phyloP scores from a whole-genome alignment of 2,113 vertebrate species.

The Dipodomys spectabilis region DNA sequence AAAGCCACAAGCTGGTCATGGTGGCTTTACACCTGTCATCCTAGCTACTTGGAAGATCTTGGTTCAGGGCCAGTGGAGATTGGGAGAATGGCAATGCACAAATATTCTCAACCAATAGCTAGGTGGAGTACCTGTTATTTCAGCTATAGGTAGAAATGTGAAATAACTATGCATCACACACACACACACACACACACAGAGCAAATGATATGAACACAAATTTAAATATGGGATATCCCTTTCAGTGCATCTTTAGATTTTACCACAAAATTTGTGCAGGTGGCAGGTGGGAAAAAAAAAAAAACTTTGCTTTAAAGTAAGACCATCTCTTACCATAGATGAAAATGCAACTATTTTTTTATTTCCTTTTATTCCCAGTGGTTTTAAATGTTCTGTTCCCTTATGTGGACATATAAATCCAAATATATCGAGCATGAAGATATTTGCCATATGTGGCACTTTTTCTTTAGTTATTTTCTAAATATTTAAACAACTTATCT shows the following conservation, averaged over 20 bases:
- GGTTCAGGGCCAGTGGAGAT: no score
- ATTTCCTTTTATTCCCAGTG: conserved; percentile 16
- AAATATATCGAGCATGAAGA: conserved; percentile 27
- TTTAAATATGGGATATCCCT: conserved; percentile 22
- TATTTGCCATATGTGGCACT: not conserved
- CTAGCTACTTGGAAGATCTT: no score
- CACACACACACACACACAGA: not conserved
- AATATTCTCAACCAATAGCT: no score
- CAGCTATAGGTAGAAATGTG: no score
- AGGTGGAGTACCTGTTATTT: no score
- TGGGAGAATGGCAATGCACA: no score
- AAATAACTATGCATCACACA: no score
- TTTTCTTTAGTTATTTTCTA: conserved; percentile 53
- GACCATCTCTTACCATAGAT: conserved; percentile 9
- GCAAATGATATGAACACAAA: conserved; percentile 37
- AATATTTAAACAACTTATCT: conserved; percentile 53
- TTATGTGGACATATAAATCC: conserved; percentile 28
- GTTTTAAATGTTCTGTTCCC: conserved; percentile 26
- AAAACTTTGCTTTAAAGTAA: conserved; percentile 40
- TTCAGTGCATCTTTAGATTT: conserved; percentile 39
- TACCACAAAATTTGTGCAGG: not conserved
- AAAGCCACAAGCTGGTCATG: not conserved
- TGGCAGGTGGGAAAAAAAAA: not conserved
- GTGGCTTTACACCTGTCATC: no score
- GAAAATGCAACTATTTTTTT: conserved; percentile 16